Conservation (phyloP, 2,888 invertebrate species). For the Netelia inedita region DNA sequence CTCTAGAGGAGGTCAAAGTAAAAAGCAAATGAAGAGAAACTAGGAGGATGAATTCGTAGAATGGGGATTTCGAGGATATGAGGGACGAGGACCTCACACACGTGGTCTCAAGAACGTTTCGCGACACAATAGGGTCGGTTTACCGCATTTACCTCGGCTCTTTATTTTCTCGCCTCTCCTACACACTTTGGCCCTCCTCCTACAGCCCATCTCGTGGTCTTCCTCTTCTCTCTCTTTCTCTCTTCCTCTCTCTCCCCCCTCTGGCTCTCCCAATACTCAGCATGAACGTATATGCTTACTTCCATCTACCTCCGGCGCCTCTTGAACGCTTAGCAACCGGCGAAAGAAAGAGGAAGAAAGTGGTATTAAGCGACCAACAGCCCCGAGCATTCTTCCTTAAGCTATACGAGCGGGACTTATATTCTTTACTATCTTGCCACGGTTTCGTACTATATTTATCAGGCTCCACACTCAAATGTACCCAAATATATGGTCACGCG, state of each 20-base stretch:
- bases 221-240: conserved; percentile 45
- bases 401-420: conserved; percentile 38
- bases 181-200: conserved; percentile 1
- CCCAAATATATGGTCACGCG: too few relatives aligned
- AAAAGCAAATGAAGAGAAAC: conserved; percentile 23
- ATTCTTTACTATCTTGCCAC: background rate
- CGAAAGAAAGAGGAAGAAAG: background rate
- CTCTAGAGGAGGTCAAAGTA: background rate
- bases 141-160: conserved; percentile 69
- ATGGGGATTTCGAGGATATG: conserved; percentile 46
- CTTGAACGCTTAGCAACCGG: conserved; percentile 45
- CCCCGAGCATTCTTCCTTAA: conserved; percentile 44
- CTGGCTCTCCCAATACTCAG: background rate
- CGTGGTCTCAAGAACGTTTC: conserved; percentile 63
- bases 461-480: background rate
- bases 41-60: conserved; percentile 31
- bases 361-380: background rate
- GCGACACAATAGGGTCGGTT: conserved; percentile 67
- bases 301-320: conserved; percentile 23
- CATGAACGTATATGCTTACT: background rate
- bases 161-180: conserved; percentile 63
- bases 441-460: conserved; percentile 31
- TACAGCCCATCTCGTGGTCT: conserved; percentile 25
- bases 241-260: conserved; percentile 28
- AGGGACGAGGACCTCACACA: conserved; percentile 53